Evolutionary conservation across 1,140 invertebrate genomes (phyloP).

Genomic region (Harlomillsia oculata): DNA sequence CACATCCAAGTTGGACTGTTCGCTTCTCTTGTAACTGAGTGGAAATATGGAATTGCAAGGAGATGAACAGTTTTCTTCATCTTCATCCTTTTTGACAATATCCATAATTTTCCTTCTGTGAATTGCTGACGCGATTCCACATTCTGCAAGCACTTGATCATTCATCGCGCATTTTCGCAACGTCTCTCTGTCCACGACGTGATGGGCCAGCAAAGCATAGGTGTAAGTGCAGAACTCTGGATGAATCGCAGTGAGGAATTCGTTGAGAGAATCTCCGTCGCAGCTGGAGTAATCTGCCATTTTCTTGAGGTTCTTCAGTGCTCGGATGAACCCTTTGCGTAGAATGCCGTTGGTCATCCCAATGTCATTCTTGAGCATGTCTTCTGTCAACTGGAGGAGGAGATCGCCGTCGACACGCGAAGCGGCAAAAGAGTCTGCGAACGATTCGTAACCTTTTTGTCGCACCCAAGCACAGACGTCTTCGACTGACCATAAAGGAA

Average conservation of each 20-base stretch:
- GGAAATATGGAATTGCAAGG: slow-evolving; percentile 50
- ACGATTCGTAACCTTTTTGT: slow-evolving; percentile 85
- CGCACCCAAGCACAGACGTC: slow-evolving; percentile 98
- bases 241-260: slow-evolving; percentile 75
- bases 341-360: slow-evolving; percentile 87
- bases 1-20: slow-evolving; percentile 82
- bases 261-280: slow-evolving; percentile 82
- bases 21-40: slow-evolving; percentile 58
- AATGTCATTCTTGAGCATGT: slow-evolving; percentile 85
- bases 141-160: slow-evolving; percentile 81
- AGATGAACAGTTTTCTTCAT: slow-evolving; percentile 35
- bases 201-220: slow-evolving; percentile 89
- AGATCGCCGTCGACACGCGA: slow-evolving; percentile 95
- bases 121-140: slow-evolving; percentile 85
- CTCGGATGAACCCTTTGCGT: slow-evolving; percentile 82
- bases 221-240: slow-evolving; percentile 92
- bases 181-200: slow-evolving; percentile 73
- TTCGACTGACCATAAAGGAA: slow-evolving; percentile 91
- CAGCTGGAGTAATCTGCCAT: slow-evolving; percentile 95
- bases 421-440: slow-evolving; percentile 69
- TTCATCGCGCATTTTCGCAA: slow-evolving; percentile 54
- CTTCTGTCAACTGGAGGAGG: slow-evolving; percentile 81
- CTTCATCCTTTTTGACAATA: slow-evolving; percentile 54
- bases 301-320: slow-evolving; percentile 87
- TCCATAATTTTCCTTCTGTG: slow-evolving; percentile 83